phyloP scores from a whole-genome alignment of 2,888 invertebrate species.

The Mythimna loreyi region DNA sequence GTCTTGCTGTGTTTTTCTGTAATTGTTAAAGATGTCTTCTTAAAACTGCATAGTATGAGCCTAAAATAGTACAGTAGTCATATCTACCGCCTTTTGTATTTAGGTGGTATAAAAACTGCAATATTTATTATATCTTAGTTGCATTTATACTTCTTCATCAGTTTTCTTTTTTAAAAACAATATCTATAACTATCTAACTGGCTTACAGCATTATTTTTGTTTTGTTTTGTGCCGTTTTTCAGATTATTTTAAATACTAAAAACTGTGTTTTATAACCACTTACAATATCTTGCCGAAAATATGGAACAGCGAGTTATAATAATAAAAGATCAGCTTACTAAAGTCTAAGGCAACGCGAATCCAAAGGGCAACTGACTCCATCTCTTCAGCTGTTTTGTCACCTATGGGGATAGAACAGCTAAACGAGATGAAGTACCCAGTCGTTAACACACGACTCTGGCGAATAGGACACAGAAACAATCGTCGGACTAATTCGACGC shows the following conservation, averaged over 20 bases:
- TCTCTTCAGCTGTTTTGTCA: no score
- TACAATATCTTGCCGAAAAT: not conserved
- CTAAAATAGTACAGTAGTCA: slow-evolving; percentile 25
- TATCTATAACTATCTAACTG: slow-evolving; percentile 9
- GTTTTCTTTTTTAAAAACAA: not conserved
- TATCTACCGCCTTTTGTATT: slow-evolving; percentile 7
- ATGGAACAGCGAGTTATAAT: not conserved
- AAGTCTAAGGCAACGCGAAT: no score
- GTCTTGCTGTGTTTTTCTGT: not conserved
- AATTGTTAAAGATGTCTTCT: not conserved
- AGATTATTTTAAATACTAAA: slow-evolving; percentile 40
- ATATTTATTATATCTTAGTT: slow-evolving; percentile 18
- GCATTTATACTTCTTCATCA: slow-evolving; percentile 21
- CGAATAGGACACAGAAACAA: no score
- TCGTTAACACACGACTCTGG: no score
- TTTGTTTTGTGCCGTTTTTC: slow-evolving; percentile 54
- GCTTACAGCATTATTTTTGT: slow-evolving; percentile 49
- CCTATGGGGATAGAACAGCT: no score
- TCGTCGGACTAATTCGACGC: no score
- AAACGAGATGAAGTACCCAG: no score
- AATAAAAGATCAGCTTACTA: no score
- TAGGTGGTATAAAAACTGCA: slow-evolving; percentile 2
- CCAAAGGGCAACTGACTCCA: no score
- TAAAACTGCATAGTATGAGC: slow-evolving; percentile 43
- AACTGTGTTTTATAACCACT: slow-evolving; percentile 33